A percentile compares a stretch with the other conserved stretches of the same genome.
phyloP scores from a whole-genome alignment of 2,888 invertebrate genomes.

The Epirrita christyi region DNA sequence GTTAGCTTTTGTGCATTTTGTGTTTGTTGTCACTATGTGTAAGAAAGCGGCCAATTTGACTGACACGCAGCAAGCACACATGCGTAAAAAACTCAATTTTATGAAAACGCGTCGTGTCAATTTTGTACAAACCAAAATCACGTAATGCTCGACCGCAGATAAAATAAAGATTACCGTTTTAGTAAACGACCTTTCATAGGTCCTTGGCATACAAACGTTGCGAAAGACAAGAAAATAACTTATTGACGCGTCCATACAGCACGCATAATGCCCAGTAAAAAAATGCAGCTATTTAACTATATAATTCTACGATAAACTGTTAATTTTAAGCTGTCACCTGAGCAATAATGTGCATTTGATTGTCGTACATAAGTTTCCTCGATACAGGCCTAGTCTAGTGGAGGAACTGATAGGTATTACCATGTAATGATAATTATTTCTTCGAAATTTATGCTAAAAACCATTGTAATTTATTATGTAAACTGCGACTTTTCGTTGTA shows the following conservation, averaged over 20 bases:
- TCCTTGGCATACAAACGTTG: conserved; percentile 76
- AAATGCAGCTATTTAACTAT: conserved; percentile 25
- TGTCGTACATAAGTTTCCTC: too few species aligned
- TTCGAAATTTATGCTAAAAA: too few species aligned
- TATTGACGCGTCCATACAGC: conserved; percentile 48
- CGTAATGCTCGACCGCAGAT: conserved; percentile 63
- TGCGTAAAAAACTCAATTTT: conserved; percentile 32
- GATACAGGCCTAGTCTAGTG: too few species aligned
- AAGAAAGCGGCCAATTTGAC: conserved; percentile 15
- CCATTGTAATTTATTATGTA: too few species aligned
- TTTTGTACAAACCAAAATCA: conserved; percentile 62
- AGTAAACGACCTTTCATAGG: conserved; percentile 75
- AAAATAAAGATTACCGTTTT: conserved; percentile 82
- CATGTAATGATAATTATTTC: too few species aligned
- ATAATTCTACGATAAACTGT: too few species aligned
- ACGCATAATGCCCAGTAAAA: conserved; percentile 37
- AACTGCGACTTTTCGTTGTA: too few species aligned
- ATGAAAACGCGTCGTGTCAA: conserved; percentile 40
- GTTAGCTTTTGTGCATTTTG: too few species aligned
- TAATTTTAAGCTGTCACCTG: too few species aligned
- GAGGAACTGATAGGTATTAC: too few species aligned
- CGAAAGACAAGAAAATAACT: conserved; percentile 69
- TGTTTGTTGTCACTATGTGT: background rate
- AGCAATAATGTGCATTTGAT: too few species aligned
- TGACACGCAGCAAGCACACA: conserved; percentile 22